Evolutionary conservation across 2,113 vertebrate genomes (phyloP).

Genomic region (Muscicapa adusta): DNA sequence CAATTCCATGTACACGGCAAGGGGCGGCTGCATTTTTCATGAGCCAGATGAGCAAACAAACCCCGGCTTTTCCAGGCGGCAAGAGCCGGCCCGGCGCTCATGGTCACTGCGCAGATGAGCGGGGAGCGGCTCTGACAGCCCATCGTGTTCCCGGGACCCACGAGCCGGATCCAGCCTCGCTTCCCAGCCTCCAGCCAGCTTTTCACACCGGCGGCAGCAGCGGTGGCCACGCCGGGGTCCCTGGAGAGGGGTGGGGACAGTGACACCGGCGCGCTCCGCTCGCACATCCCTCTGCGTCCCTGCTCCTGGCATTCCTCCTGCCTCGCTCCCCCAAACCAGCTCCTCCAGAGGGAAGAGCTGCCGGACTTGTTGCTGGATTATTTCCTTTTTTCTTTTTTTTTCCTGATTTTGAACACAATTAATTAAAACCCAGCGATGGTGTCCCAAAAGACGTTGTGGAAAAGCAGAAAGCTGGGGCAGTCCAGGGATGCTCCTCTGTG

Average conservation of each 20-base stretch:
- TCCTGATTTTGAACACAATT: background rate
- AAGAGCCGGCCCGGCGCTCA: rapidly evolving
- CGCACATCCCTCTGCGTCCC: background rate
- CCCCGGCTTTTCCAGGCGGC: background rate
- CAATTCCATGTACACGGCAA: conserved; percentile 35
- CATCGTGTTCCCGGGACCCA: background rate
- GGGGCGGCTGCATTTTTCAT: conserved; percentile 55
- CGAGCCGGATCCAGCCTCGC: background rate
- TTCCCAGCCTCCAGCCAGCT: background rate
- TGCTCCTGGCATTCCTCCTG: background rate
- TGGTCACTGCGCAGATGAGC: conserved; percentile 17
- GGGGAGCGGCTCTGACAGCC: conserved; percentile 23
- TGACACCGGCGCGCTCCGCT: background rate
- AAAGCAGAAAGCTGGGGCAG: background rate
- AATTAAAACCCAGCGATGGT: background rate
- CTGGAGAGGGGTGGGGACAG: background rate
- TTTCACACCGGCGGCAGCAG: background rate
- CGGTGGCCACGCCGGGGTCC: background rate
- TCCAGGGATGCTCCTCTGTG: background rate
- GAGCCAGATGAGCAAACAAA: conserved; percentile 44
- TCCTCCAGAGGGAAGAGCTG: background rate
- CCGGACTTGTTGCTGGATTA: background rate
- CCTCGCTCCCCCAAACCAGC: rapidly evolving
- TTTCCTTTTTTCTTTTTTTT: background rate
- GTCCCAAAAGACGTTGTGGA: background rate